Evolutionary conservation across 2,888 invertebrate genomes (phyloP).

Genomic region (Eilema caniola): DNA sequence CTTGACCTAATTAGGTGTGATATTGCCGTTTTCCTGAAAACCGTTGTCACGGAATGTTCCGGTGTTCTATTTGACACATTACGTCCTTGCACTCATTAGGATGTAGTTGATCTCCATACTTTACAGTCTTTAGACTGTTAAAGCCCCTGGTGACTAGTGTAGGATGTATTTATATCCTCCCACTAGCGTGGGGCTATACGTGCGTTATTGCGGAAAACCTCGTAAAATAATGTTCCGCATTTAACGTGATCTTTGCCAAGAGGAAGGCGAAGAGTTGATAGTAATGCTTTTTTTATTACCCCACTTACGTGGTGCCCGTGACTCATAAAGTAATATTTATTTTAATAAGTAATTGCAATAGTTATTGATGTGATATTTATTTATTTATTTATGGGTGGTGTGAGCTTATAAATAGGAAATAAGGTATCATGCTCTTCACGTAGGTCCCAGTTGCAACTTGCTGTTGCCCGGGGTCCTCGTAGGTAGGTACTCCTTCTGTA

Average conservation of each 20-base stretch:
- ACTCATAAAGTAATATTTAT: slow-evolving; percentile 17
- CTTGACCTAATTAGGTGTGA: slow-evolving; percentile 20
- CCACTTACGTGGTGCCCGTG: slow-evolving; percentile 29
- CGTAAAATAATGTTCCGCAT: slow-evolving; percentile 60
- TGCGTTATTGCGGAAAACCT: slow-evolving; percentile 76
- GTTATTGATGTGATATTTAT: neutral
- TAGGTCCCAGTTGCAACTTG: too few relatives aligned
- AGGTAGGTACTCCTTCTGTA: too few relatives aligned
- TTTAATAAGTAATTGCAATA: neutral
- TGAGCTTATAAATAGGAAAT: too few relatives aligned
- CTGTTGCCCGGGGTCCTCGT: too few relatives aligned
- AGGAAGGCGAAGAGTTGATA: slow-evolving; percentile 57
- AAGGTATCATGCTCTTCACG: neutral
- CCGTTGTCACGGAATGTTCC: slow-evolving; percentile 21
- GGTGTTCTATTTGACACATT: slow-evolving; percentile 36
- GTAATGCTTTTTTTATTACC: slow-evolving; percentile 52
- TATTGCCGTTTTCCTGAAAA: slow-evolving; percentile 21
- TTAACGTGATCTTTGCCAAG: slow-evolving; percentile 54
- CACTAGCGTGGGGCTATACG: slow-evolving; percentile 52
- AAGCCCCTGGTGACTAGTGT: slow-evolving; percentile 55
- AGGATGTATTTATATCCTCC: slow-evolving; percentile 75
- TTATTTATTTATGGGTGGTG: too few relatives aligned
- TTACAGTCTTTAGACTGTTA: slow-evolving; percentile 64
- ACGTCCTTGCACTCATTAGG: slow-evolving; percentile 77
- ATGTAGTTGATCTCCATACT: slow-evolving; percentile 74